These are phyloP conservation scores for Pseudanteris insignis DNA, from an alignment of 2,888 invertebrate genomes.

Conservation along the genomic window DNA sequence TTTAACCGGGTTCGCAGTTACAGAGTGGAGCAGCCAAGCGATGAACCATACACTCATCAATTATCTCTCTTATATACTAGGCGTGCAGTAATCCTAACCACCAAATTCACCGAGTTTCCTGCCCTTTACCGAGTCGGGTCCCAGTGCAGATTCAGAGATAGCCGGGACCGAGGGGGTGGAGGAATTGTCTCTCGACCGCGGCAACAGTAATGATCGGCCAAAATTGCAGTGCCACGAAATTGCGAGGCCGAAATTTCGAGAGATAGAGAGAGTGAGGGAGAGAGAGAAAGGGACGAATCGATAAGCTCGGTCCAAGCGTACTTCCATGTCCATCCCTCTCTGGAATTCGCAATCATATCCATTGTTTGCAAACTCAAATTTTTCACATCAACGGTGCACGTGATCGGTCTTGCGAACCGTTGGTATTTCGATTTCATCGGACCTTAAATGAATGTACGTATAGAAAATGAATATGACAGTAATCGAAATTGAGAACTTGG, in stretches of 20 bases:
- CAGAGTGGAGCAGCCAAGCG: no score
- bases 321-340: conserved; percentile 13
- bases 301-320: conserved; percentile 21
- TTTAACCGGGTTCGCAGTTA: conserved; percentile 58
- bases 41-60: conserved; percentile 59
- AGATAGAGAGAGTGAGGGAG: no score
- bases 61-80: conserved; percentile 58
- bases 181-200: conserved; percentile 53
- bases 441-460: no score
- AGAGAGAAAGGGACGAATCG: conserved; percentile 24
- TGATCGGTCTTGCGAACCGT: no score
- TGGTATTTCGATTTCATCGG: no score
- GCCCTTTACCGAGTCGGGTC: neutral
- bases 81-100: conserved; percentile 41
- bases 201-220: conserved; percentile 54
- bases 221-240: conserved; percentile 50
- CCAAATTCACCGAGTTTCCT: no score
- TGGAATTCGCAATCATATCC: conserved; percentile 13
- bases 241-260: conserved; percentile 42
- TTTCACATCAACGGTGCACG: neutral
- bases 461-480: no score
- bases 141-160: neutral
- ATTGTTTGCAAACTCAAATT: neutral
- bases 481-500: no score
- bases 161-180: conserved; percentile 43